Percentiles rank a stretch among this genome's conserved stretches.
phyloP scores from a whole-genome alignment of 2,888 invertebrate species.

The Ormyrus thymus region DNA sequence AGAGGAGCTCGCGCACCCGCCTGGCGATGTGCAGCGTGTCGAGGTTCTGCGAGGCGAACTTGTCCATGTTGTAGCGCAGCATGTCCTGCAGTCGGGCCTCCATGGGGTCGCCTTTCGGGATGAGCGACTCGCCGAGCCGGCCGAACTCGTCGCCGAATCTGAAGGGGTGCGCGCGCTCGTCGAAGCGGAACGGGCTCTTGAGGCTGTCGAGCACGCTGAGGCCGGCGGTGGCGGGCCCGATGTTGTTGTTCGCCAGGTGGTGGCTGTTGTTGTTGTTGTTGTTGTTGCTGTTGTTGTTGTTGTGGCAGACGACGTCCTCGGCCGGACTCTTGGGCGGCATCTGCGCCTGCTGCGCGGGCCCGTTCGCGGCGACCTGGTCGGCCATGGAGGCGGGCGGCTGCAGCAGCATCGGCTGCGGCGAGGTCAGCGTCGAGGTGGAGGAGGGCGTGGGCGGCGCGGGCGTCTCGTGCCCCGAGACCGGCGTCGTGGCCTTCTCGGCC shows the following conservation, averaged over 20 bases:
- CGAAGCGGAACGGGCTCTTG: conserved; percentile 86
- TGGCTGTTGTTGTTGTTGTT: conserved; percentile 76
- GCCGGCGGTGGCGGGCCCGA: conserved; percentile 61
- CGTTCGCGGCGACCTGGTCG: conserved; percentile 58
- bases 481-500: conserved; percentile 74
- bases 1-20: conserved; percentile 93
- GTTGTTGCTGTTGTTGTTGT: conserved; percentile 65
- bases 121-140: conserved; percentile 90
- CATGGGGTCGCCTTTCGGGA: conserved; percentile 95
- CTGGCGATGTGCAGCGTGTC: conserved; percentile 97
- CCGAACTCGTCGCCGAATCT: conserved; percentile 90
- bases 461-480: conserved; percentile 76
- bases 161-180: conserved; percentile 87
- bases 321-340: conserved; percentile 72
- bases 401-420: conserved; percentile 69
- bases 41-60: conserved; percentile 93
- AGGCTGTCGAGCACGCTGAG: conserved; percentile 77
- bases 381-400: conserved; percentile 59
- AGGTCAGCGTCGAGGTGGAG: conserved; percentile 71
- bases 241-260: conserved; percentile 74
- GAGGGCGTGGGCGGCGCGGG: conserved; percentile 76
- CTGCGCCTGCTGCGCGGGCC: conserved; percentile 58
- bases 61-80: conserved; percentile 96
- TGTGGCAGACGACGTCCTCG: conserved; percentile 72
- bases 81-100: conserved; percentile 94